Evolutionary conservation across 2,113 vertebrate species (phyloP), one percentile per base, ranked within the genome.

Genomic region (Apeltes quadracus): DNA sequence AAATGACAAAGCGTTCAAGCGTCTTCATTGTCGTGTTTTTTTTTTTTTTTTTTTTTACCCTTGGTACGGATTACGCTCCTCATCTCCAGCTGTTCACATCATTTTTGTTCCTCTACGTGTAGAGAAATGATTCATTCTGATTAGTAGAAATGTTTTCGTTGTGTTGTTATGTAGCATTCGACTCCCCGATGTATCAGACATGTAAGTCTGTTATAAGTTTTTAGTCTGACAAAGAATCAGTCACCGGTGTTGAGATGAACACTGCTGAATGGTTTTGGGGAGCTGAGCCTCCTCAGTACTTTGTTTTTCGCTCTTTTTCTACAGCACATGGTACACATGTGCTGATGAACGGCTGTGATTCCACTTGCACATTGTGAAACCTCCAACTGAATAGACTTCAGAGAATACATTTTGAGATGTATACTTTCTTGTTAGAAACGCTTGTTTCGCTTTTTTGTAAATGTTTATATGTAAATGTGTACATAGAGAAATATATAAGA

Each of bases 381-480:
- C 73, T 88, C 78, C 78, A 78, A 67, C 48, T 78, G 65, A 89
- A 84, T 66, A 56, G 78, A 72, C 68, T 84, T 84, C 59, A 59
- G 50, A 65, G 18, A 72, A 69, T 63, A 39, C 61, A 63, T 75
- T 67, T 58, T 56, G 64, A 75, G 39, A 54, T 25, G 12, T 82
- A 73, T 86, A 66, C 89, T 79, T 80, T 82, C 9, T 72, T 78
- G 27, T 80, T 56, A 67, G 59, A 72, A 44, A 18, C 51, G 46
- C 32, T 68, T 82, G 48, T 78, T 46, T 88, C 14, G 5, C 55
- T 65, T 87, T 29, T 86, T 82, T 92, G 73, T 91, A 90, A 75
- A 86, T 91, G 81, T 84, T 76, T 78, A 81, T 87, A 56, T 94
- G 93, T 93, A 92, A 76, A 93, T 91, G 50, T 94, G 91, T 93